Conservation (phyloP, 2,113 vertebrate genomes). For the Ammospiza nelsoni region DNA sequence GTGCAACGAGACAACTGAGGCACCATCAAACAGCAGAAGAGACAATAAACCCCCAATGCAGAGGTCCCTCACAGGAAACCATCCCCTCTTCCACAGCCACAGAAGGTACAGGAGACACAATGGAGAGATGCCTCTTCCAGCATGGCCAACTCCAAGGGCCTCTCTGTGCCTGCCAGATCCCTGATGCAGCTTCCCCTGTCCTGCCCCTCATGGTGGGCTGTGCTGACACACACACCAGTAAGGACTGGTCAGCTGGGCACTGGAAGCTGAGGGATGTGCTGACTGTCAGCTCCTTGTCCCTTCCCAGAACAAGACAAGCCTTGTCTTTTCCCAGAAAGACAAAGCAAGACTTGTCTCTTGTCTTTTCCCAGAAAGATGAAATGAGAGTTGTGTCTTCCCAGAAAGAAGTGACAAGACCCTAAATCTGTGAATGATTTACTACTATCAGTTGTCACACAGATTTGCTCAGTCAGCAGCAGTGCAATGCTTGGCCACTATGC, state of each 20-base stretch:
- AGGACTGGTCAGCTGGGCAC: neutral
- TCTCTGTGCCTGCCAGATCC: neutral
- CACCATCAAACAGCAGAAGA: fast-evolving
- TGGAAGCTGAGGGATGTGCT: neutral
- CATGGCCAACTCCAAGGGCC: neutral
- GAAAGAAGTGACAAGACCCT: neutral
- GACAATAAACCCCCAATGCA: fast-evolving
- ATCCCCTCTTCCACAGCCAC: neutral
- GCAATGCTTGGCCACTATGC: neutral
- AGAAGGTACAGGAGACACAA: neutral
- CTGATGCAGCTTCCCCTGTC: neutral
- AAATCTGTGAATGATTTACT: neutral
- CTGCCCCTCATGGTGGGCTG: neutral
- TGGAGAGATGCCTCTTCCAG: neutral
- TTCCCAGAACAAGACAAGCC: neutral
- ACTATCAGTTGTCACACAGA: neutral
- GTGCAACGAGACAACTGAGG: fast-evolving
- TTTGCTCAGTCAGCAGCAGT: neutral
- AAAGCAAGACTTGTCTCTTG: neutral
- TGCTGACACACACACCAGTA: neutral
- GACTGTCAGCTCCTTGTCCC: neutral
- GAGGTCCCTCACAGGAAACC: neutral
- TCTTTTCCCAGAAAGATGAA: neutral
- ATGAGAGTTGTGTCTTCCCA: neutral
- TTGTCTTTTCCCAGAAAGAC: neutral